Conservation (phyloP, 2,888 invertebrate species). For the Dryobotodes eremita region DNA sequence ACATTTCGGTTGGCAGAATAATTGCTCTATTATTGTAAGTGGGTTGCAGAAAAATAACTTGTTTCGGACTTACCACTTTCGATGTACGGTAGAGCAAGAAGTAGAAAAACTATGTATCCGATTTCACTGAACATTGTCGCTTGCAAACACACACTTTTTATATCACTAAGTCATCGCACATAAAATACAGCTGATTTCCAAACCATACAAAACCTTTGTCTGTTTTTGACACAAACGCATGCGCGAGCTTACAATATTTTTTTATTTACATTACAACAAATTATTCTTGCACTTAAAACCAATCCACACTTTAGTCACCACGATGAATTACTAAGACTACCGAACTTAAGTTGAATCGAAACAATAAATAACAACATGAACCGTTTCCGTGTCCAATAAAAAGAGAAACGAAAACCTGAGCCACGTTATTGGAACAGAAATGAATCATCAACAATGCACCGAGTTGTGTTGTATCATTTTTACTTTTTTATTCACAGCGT, state of each 20-base stretch:
- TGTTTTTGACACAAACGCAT: slow-evolving; percentile 90
- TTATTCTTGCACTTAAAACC: slow-evolving; percentile 75
- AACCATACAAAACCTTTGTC: slow-evolving; percentile 92
- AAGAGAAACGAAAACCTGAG: slow-evolving; percentile 66
- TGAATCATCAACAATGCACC: slow-evolving; percentile 67
- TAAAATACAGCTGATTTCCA: slow-evolving; percentile 91
- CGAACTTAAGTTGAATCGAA: slow-evolving; percentile 75
- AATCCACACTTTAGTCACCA: slow-evolving; percentile 67
- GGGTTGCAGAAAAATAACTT: slow-evolving; percentile 56
- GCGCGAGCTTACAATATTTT: slow-evolving; percentile 89
- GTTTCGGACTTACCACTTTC: slow-evolving; percentile 92
- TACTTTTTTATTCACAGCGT: slow-evolving; percentile 74
- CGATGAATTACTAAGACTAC: slow-evolving; percentile 70
- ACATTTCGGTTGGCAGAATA: slow-evolving; percentile 64
- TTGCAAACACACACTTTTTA: slow-evolving; percentile 86
- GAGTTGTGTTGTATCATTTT: slow-evolving; percentile 69
- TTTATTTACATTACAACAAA: slow-evolving; percentile 90
- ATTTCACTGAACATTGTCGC: slow-evolving; percentile 92
- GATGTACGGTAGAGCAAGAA: slow-evolving; percentile 93
- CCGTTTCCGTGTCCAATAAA: slow-evolving; percentile 69
- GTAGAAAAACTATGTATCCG: slow-evolving; percentile 92
- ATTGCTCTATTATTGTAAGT: slow-evolving; percentile 63
- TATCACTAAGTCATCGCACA: slow-evolving; percentile 90
- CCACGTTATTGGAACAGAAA: slow-evolving; percentile 66
- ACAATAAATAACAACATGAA: slow-evolving; percentile 84